Evolutionary conservation across 2,797 vertebrate genomes (phyloP).

Genomic region (Hafferia zeledoni): DNA sequence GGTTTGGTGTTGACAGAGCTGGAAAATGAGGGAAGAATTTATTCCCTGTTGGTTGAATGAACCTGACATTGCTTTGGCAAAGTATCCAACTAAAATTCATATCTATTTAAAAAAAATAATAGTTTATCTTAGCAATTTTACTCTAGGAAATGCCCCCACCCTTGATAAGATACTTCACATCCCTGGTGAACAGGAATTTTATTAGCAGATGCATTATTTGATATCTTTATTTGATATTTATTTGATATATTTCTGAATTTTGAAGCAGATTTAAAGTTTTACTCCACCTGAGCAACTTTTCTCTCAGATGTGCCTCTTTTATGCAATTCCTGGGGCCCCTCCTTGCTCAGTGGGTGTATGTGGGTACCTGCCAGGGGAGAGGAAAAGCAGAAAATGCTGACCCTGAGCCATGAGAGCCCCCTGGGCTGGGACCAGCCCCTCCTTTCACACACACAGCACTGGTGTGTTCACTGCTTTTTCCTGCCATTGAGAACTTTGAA

Average conservation of each 20-base stretch:
- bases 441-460: not conserved
- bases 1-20: not conserved
- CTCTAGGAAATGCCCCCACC: not conserved
- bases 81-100: not conserved
- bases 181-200: not conserved
- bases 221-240: too few relatives aligned
- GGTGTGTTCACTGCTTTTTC: not conserved
- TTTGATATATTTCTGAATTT: not conserved
- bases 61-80: not conserved
- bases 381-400: not conserved
- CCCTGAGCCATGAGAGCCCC: too few relatives aligned
- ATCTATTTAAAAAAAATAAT: not conserved
- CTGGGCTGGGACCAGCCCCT: not conserved
- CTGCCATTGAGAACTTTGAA: not conserved
- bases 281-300: not conserved
- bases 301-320: not conserved
- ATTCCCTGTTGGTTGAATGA: not conserved
- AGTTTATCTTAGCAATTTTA: not conserved
- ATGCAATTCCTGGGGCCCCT: not conserved
- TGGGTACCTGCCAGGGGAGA: rapidly evolving
- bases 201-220: not conserved
- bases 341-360: rapidly evolving
- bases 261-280: not conserved
- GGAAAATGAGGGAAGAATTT: not conserved
- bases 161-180: not conserved